Conservation (phyloP, 2,113 vertebrate species). For the Naja naja region DNA sequence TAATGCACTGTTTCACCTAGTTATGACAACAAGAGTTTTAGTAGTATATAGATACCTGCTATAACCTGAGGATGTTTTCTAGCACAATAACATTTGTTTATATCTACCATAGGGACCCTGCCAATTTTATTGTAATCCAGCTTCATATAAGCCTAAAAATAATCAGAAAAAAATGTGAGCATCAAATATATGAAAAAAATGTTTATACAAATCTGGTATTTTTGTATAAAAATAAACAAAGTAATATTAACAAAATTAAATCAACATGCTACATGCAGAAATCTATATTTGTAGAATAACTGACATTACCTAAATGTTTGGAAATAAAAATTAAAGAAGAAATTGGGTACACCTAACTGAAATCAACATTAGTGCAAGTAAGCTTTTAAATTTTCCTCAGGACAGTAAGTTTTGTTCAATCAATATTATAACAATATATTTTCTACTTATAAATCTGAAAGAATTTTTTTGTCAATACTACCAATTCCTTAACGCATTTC, state of each 20-base stretch:
- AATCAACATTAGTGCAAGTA: not conserved
- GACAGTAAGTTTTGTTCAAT: slow-evolving; percentile 11
- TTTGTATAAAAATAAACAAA: not conserved
- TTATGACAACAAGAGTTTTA: not conserved
- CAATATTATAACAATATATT: not conserved
- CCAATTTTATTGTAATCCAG: slow-evolving; percentile 81
- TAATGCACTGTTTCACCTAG: not conserved
- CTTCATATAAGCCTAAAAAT: slow-evolving; percentile 79
- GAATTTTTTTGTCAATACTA: slow-evolving; percentile 5
- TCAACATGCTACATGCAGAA: not conserved
- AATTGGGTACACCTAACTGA: not conserved
- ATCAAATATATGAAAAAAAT: not conserved
- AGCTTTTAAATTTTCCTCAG: not conserved
- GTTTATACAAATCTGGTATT: not conserved
- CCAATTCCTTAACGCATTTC: slow-evolving; percentile 15
- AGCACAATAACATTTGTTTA: slow-evolving; percentile 79
- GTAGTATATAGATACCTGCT: slow-evolving; percentile 63
- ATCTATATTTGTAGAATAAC: not conserved
- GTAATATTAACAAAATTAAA: not conserved
- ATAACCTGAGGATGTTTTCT: slow-evolving; percentile 73
- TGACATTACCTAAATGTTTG: not conserved
- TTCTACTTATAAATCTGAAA: not conserved
- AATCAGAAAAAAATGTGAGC: not conserved
- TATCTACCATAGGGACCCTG: slow-evolving; percentile 64
- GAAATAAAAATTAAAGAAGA: not conserved